Evolutionary conservation across 1,140 invertebrate genomes (phyloP), one percentile per base, ranked within the genome.

Genomic region (Rhyzopertha dominica): DNA sequence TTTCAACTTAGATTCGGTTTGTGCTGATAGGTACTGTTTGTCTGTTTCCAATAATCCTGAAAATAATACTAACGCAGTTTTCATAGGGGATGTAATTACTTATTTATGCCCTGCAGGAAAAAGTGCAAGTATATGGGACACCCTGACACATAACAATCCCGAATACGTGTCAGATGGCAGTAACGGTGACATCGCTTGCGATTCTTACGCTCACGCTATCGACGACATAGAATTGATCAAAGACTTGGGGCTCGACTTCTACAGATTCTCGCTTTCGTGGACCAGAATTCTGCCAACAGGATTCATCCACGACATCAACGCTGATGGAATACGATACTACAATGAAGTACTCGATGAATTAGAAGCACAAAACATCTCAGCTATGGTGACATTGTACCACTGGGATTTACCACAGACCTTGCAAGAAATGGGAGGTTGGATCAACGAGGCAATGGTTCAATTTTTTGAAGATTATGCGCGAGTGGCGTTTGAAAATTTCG

Each of bases 321-420:
- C 56, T 31, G 55, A 67, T 20, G 79, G 77, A 8, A 53, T 82
- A 10, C 39, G 65, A 4, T 79, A 78, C 55, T 82, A 82, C 48
- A 71, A 75, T 25, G 57, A 69, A 17, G 43, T 82, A 0, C 72
- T 82, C 23, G 55, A 78, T 38, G 73, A 73, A 43, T 56, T 84
- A 0, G 39, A 72, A 9, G 72, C 65, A 23, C 69, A 73, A 31
- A 58, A 59, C 5, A 77, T 79, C 22, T 53, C 71, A 38, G 79
- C 80, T 1, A 78, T 81, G 73, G 79, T 82, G 0, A 84, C 81
- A 0, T 73, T 85, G 17, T 84, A 82, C 54, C 81, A 84, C 49
- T 85, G 81, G 81, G 82, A 85, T 43, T 61, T 82, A 25, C 83
- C 82, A 0, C 73, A 80, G 45, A 64, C 66, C 13, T 46, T 84